Evolutionary conservation across 1,140 invertebrate genomes (phyloP), one percentile per base, ranked within the genome.

Genomic region (Drosophila sp.): DNA sequence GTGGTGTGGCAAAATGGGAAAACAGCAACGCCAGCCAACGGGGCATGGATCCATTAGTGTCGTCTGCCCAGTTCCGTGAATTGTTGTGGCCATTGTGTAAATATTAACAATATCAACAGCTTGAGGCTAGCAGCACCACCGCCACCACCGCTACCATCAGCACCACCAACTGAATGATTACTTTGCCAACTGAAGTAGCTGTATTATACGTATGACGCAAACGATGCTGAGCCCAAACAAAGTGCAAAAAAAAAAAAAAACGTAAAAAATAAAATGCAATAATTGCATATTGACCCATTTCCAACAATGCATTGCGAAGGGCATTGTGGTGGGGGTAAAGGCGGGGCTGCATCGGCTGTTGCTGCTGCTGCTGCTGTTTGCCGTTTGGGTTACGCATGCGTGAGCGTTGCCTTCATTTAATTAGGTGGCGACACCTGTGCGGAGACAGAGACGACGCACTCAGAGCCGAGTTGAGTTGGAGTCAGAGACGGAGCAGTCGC

Each of bases 241-340:
- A 72, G 65, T 66, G 66, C 54, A 58, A 70, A 23, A 58, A 58
- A 50, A 47, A 47, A 50, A 44, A 44, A 62, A n/a, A 41, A 62
- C 25, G 30, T 50, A 62, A 60, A 72, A 73, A 72, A 73, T 69
- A 57, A 85, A 80, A 66, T 79, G 84, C 83, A 86, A 83, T 86
- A 86, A 86, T 86, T 86, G 83, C 83, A 86, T 86, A 86, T 86
- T 86, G 83, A 86, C 83, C 83, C 67, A 86, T 87, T 87, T 86
- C 70, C 61, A 76, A 87, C 84, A 81, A 76, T 72, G 61, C 68
- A 65, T 60, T 60, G 55, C 69, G 55, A 66, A 72, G 60, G 79
- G 65, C 79, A 55, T 44, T 25, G 33, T 38, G 17, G 8, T 11
- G 58, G n/a, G 17, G 54, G 40, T 57, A 10, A 55, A 40, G 73